These are phyloP conservation scores for Drosophila nasuta DNA, from an alignment of 1,140 invertebrate genomes.

Conservation along the genomic window DNA sequence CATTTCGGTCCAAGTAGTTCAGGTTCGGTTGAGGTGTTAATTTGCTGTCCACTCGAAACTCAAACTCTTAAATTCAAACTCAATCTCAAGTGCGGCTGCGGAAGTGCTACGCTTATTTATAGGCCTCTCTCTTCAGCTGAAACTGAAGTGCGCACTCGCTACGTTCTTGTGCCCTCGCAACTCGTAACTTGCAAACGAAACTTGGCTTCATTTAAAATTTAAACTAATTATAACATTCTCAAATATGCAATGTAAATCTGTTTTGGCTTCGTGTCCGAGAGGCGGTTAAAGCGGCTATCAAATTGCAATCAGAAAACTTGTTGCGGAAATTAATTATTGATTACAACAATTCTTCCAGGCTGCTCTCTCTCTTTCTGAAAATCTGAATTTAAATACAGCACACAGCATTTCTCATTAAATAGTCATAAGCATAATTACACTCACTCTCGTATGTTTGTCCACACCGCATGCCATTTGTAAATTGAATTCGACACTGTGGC, in stretches of 20 bases:
- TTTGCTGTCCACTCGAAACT: constrained; percentile 43
- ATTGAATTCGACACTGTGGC: constrained; percentile 19
- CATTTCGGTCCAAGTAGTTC: constrained; percentile 27
- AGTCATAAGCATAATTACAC: constrained; percentile 69
- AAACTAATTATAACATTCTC: constrained; percentile 61
- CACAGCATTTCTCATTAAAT: constrained; percentile 54
- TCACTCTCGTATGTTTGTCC: neutral
- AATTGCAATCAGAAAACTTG: constrained; percentile 59
- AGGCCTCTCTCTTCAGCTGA: constrained; percentile 29
- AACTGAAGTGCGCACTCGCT: constrained; percentile 11
- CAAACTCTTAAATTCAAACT: constrained; percentile 9
- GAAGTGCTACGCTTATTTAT: constrained; percentile 39
- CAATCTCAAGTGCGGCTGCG: constrained; percentile 35
- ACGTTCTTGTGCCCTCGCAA: neutral
- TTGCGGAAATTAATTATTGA: constrained; percentile 77
- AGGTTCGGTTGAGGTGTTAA: constrained; percentile 71
- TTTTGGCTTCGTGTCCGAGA: neutral
- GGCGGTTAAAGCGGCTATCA: constrained; percentile 38
- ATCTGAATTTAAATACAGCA: constrained; percentile 42
- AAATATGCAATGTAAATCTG: constrained; percentile 48
- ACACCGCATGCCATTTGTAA: constrained; percentile 14
- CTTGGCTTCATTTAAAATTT: constrained; percentile 23
- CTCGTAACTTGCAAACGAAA: neutral
- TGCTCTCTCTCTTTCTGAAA: constrained; percentile 35
- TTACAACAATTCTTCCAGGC: constrained; percentile 36